Evolutionary conservation across 2,888 invertebrate species (phyloP), one percentile per base, ranked within the genome.

Genomic region (Masnerella sp.): DNA sequence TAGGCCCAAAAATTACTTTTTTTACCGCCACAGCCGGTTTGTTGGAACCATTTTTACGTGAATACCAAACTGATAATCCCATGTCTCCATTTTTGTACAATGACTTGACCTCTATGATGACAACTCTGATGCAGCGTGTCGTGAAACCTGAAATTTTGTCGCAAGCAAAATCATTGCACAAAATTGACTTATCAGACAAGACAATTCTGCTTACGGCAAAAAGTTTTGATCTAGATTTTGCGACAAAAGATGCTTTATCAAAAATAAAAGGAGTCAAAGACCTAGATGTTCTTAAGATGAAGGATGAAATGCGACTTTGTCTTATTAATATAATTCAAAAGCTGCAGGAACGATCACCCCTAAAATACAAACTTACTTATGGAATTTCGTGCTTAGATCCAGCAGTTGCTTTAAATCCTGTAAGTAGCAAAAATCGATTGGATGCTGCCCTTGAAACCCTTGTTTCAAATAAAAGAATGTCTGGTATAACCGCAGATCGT

Each of bases 41-140:
- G 11, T 34, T 79, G 9, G 74, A 78, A 62, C 69, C 69, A 25
- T 78, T 79, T 70, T 54, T 78, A 20, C 36, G 9, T 7, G 43
- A 76, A 20, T 79, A 74, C 38, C 75, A 79, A 54, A 56, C 61
- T 9, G 72, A 79, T 32, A 28, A 5, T 8, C 77, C 78, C 0
- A 43, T 62, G 62, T 49, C 51, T 14, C 75, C 77, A 15, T 73
- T 77, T 52, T 67, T 79, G n/a, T 67, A 75, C 18, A 12, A 30
- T 9, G 51, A 58, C 11, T 40, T 76, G 2, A 30, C 15, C 5
- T 14, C 9, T 20, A 18, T 64, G 1, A 17, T 64, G 12, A 43
- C 7, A 1, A 67, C 11, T 30, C 38, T 74, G 7, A 74, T 71
- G 67, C 43, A 52, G 5, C 62, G 64, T 17, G 38, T 75, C 22